Evolutionary conservation across 2,888 invertebrate genomes (phyloP), one percentile per base, ranked within the genome.

Genomic region (Oligia fasciuncula): DNA sequence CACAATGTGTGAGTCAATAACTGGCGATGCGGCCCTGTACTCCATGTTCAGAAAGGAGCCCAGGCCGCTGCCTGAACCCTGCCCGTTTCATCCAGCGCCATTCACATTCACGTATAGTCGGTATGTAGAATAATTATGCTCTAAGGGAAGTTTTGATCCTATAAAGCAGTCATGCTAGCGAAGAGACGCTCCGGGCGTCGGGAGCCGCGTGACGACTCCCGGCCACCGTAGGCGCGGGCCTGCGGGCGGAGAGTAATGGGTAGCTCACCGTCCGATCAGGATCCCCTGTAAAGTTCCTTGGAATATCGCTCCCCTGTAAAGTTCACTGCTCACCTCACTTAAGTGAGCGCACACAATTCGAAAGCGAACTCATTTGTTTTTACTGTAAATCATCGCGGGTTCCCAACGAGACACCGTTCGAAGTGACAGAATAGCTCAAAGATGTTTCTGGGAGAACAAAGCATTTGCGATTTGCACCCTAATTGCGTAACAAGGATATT

Each of bases 41-140:
- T 98, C 98, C 86, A 97, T 98, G 97, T 98, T 98, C 94, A 96
- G 98, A 76, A 97, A 98, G 93, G 97, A 97, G 84, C 98, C 97
- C 2, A 97, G 97, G 84, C 98, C 98, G 0, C 96, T 97, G 68
- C 98, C 98, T 1, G 97, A 98, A 90, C 97, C 97, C 49, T 99
- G 99, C 91, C 99, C 99, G 2, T 98, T 99, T 95, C 97, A 97
- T 87, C 98, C 98, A 51, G 98, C 98, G 75, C 98, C 98, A 0
- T 98, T 98, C 94, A 98, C 98, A 23, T 98, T 99, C 95, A 98
- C 98, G 3, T 99, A 99, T 94, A 98, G 97, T 92, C 94, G 97
- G 95, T 97, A 83, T 91, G 93, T 85, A 8, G 9, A 14, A 63
- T 35, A 57, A 23, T 57, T 11, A n/a, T 9, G 67, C 43, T 11